These are phyloP conservation scores for Pan troglodytes DNA, from an alignment of 2,113 vertebrate species.

Conservation along the genomic window DNA sequence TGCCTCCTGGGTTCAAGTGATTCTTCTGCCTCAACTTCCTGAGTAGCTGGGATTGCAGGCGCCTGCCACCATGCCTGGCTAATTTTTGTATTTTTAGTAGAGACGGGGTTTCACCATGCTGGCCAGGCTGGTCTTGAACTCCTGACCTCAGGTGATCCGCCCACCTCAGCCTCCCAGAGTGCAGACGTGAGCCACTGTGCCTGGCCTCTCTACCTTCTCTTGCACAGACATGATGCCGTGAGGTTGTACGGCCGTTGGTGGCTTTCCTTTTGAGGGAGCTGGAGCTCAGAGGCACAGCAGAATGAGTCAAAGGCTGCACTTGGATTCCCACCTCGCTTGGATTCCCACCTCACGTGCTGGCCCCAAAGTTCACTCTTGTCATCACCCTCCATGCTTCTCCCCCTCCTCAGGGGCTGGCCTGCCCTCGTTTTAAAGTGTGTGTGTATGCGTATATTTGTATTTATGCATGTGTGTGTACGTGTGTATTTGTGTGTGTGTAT, in stretches of 20 bases:
- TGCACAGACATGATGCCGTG: accelerated
- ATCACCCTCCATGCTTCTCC: accelerated
- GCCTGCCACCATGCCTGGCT: no score
- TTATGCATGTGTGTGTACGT: not conserved
- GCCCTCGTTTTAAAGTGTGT: not conserved
- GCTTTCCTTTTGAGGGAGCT: not conserved
- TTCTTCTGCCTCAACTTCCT: no score
- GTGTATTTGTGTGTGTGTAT: not conserved
- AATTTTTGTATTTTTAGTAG: no score
- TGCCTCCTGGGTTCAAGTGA: no score
- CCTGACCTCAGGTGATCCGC: no score
- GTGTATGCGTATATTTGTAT: not conserved
- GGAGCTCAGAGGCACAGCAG: not conserved
- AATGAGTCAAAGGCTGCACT: not conserved
- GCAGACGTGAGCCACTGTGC: not conserved
- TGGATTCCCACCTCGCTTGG: accelerated
- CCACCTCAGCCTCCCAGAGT: no score
- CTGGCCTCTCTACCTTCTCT: no score
- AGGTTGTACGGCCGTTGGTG: no score
- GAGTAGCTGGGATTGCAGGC: no score
- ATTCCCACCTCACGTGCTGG: accelerated
- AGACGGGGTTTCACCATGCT: no score
- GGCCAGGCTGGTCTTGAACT: no score
- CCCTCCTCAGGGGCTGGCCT: not conserved
- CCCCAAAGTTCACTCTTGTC: not conserved